These are phyloP conservation scores for Eulemur mongoz DNA, from an alignment of 2,797 vertebrate species.

Conservation along the genomic window DNA sequence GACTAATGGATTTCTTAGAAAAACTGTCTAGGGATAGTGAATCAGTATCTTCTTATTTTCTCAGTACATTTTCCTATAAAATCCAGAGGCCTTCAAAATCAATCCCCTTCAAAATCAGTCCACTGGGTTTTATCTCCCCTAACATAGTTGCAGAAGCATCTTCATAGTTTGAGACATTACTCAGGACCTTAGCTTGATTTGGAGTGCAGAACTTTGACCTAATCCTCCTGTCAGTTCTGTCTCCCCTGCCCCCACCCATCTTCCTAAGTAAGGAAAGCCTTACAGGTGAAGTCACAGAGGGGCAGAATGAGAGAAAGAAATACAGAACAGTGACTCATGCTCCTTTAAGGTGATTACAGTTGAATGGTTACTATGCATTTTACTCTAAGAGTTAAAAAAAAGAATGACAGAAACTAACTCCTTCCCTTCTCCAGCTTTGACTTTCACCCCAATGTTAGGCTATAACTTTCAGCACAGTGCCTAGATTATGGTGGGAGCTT, in stretches of 20 bases:
- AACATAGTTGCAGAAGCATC: not conserved
- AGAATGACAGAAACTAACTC: not conserved
- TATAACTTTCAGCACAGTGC: not conserved
- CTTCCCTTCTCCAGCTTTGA: not conserved
- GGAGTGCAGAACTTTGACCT: not conserved
- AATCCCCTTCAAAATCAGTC: not conserved
- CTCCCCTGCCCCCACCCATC: not conserved
- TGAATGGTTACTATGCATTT: not conserved
- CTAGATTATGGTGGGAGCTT: not conserved
- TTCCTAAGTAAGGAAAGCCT: not conserved
- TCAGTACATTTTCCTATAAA: not conserved
- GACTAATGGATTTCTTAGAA: conserved; percentile 34
- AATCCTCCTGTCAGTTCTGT: not conserved
- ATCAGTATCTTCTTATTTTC: not conserved
- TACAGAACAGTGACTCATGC: not conserved
- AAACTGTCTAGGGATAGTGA: not conserved
- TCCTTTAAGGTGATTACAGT: not conserved
- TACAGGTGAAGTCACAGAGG: not conserved
- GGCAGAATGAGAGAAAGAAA: not conserved
- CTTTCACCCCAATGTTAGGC: not conserved
- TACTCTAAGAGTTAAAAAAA: not conserved
- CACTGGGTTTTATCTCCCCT: not conserved
- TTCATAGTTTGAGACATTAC: not conserved
- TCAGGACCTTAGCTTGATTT: not conserved
- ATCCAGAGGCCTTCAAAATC: not conserved